Base-by-base conservation (phyloP, 2,888 invertebrate species). In the Drosophila tanythrix region DNA sequence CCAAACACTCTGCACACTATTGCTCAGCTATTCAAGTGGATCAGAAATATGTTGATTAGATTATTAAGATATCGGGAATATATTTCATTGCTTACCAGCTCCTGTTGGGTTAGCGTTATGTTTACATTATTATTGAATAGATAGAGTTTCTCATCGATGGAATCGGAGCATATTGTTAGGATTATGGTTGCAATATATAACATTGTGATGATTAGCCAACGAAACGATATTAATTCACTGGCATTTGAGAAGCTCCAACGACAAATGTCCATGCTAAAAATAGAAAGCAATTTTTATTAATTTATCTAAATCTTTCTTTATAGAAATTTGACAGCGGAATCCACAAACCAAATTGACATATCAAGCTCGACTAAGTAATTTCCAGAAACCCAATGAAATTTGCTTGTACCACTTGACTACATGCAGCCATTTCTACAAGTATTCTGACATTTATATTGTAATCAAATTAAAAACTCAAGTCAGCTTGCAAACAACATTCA, bases 1-100 rank as follows among this genome's bases (percentile, higher is more conserved):
- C 94, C 94, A 94, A 7, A 94, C 92, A 40, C 92, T 93, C 58
- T 94, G 83, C 66, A 94, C 93, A 71, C 91, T 92, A 76, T 92
- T 92, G 69, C 93, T 93, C 65, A 94, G 91, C 94, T 91, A 35
- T 35, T 21, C 13, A 31, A 18, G 0, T 46, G 7, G 8, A 15
- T 25, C 8, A 27, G 43, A 48, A n/a, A 6, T 13, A 48, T 57
- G 1, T 1, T 2, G 40, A 62, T 57, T 69, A 50, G 48, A 2
- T 27, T 27, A 10, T 43, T 35, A 8, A 6, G 0, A 18, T 5
- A 27, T 50, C 0, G 21, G 25, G 7, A 21, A 7, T 7, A 35
- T 48, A 52, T 36, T 18, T n/a, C 29, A 46, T 21, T 52, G 55
- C 77, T 91, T 86, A 93, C 93, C 92, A 92, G 77, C 85, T 93